phyloP scores from a whole-genome alignment of 2,888 invertebrate species.

The Drosophila paramelanica region DNA sequence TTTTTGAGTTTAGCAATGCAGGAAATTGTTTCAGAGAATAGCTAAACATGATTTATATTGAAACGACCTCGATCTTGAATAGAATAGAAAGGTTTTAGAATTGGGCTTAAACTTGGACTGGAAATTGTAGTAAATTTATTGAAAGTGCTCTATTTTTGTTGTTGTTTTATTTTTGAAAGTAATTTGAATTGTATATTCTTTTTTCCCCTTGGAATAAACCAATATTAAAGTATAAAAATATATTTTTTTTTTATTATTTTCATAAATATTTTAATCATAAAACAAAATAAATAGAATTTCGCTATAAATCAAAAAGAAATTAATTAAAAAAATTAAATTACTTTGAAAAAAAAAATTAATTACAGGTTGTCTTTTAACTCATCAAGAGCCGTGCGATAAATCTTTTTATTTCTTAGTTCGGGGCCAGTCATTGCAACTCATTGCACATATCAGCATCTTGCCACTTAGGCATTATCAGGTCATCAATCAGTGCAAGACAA shows the following conservation, averaged over 20 bases:
- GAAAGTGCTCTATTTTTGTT: too few species aligned
- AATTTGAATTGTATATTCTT: too few species aligned
- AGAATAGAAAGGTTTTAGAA: constrained; percentile 45
- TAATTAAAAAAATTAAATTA: not conserved
- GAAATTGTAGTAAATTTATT: not conserved
- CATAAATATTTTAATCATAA: too few species aligned
- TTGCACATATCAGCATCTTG: constrained; percentile 65
- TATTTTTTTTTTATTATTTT: too few species aligned
- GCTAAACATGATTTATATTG: constrained; percentile 44
- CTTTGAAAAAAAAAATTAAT: constrained; percentile 28
- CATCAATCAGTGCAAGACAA: constrained; percentile 75
- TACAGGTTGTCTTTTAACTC: constrained; percentile 33
- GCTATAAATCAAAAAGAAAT: not conserved
- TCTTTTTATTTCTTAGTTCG: constrained; percentile 4
- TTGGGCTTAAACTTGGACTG: constrained; percentile 9
- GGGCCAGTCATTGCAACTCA: constrained; percentile 28
- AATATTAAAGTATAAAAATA: too few species aligned
- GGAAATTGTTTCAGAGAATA: constrained; percentile 32
- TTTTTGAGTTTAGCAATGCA: constrained; percentile 14
- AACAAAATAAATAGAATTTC: not conserved
- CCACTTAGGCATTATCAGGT: constrained; percentile 69
- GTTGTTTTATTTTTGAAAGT: too few species aligned
- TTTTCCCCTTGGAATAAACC: too few species aligned
- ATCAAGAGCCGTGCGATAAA: constrained; percentile 33
- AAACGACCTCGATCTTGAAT: constrained; percentile 50